phyloP scores from a whole-genome alignment of 2,888 invertebrate genomes.

The Caenorhabditis zanzibari region DNA sequence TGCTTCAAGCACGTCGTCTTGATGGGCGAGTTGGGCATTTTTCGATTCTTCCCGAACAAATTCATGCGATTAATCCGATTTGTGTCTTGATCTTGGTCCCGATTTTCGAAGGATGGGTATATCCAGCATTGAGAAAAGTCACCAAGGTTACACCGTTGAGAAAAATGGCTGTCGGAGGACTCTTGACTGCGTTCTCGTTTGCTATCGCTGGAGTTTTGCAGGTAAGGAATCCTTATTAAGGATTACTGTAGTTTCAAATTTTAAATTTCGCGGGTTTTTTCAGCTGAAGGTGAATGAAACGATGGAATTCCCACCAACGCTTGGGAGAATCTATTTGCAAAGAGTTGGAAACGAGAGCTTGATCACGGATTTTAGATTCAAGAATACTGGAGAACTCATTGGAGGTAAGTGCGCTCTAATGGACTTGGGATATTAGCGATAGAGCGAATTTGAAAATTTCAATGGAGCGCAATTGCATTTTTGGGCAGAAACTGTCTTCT shows the following conservation, averaged over 20 bases:
- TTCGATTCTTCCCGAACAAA: conserved; percentile 90
- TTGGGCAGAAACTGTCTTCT: too few relatives aligned
- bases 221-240: too few relatives aligned
- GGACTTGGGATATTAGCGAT: neutral
- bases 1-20: conserved; percentile 84
- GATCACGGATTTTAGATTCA: conserved; percentile 55
- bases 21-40: conserved; percentile 83
- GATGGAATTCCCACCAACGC: conserved; percentile 67
- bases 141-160: conserved; percentile 89
- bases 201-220: conserved; percentile 85
- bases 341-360: conserved; percentile 69
- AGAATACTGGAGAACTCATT: conserved; percentile 46
- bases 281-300: conserved; percentile 73
- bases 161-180: conserved; percentile 92
- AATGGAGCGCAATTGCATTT: neutral
- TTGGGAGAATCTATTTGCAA: conserved; percentile 68
- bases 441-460: neutral
- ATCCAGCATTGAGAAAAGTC: conserved; percentile 84
- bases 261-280: neutral
- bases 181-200: conserved; percentile 92
- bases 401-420: conserved; percentile 33
- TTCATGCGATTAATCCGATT: conserved; percentile 89
- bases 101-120: conserved; percentile 85
- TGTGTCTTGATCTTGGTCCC: conserved; percentile 85
- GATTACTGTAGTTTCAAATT: neutral